A percentile compares a stretch with the other conserved stretches of the same genome.
Evolutionary conservation across 2,113 vertebrate genomes (phyloP).

Genomic region (Syrrhaptes paradoxus): DNA sequence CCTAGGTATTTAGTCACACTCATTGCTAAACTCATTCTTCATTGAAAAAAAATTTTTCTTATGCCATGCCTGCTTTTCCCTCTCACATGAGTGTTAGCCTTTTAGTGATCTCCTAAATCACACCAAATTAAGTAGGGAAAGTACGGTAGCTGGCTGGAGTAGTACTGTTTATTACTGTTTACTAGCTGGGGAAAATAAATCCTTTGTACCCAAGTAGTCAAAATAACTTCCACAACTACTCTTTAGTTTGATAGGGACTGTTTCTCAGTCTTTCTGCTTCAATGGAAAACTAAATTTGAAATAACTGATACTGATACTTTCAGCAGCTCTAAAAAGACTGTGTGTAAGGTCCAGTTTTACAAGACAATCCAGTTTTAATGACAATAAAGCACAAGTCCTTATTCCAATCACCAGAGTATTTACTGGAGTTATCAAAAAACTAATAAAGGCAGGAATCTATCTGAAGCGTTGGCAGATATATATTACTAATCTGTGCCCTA

Average conservation of each 20-base stretch:
- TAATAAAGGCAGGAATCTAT: not conserved
- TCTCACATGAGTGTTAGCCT: not conserved
- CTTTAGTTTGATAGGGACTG: not conserved
- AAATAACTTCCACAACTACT: not conserved
- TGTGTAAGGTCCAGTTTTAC: not conserved
- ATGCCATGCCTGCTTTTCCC: fast-evolving
- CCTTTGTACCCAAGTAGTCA: not conserved
- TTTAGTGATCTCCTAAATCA: not conserved
- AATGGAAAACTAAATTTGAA: not conserved
- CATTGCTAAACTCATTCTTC: not conserved
- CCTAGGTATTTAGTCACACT: not conserved
- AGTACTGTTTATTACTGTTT: not conserved
- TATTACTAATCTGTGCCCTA: not conserved
- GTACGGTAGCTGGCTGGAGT: not conserved
- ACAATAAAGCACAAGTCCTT: not conserved
- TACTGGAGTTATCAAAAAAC: not conserved
- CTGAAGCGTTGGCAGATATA: not conserved
- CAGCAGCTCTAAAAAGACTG: not conserved
- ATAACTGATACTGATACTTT: not conserved
- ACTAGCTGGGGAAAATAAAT: not conserved
- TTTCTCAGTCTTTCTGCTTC: not conserved
- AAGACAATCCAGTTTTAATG: not conserved
- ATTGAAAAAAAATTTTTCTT: not conserved
- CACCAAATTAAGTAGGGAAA: not conserved
- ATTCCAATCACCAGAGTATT: not conserved